phyloP scores from a whole-genome alignment of 2,888 invertebrate species.

The Caenorhabditis drosophilae region DNA sequence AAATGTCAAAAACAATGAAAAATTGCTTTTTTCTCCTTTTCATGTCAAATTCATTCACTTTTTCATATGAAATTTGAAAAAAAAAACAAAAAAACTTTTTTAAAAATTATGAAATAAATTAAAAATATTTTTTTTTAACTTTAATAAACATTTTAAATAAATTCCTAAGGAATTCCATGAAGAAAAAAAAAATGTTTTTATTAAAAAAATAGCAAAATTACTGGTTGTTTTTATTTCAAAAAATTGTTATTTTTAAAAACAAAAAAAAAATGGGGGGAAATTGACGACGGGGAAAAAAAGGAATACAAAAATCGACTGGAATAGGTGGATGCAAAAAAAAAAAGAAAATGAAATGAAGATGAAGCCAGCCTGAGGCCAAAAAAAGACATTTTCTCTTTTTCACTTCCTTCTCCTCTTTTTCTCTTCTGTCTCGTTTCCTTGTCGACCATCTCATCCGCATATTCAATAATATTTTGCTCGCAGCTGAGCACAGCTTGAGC shows the following conservation, averaged over 20 bases:
- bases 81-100: neutral
- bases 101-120: neutral
- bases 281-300: no score
- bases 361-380: no score
- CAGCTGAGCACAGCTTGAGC: neutral
- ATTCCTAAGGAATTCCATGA: neutral
- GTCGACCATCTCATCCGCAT: neutral
- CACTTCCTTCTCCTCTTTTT: neutral
- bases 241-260: no score
- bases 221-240: no score
- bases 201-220: no score
- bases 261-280: no score
- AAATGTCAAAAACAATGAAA: neutral
- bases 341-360: constrained; percentile 4
- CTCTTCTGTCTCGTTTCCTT: neutral
- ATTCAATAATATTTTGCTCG: neutral
- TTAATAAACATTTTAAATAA: neutral
- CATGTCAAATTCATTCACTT: neutral
- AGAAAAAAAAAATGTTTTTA: neutral
- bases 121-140: neutral
- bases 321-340: constrained; percentile 10
- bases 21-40: neutral
- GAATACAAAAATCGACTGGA: neutral
- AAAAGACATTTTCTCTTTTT: neutral
- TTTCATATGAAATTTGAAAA: no score